These are phyloP conservation scores for Phallusia fumigata DNA, from an alignment of 23 tunicate species.

Conservation along the genomic window DNA sequence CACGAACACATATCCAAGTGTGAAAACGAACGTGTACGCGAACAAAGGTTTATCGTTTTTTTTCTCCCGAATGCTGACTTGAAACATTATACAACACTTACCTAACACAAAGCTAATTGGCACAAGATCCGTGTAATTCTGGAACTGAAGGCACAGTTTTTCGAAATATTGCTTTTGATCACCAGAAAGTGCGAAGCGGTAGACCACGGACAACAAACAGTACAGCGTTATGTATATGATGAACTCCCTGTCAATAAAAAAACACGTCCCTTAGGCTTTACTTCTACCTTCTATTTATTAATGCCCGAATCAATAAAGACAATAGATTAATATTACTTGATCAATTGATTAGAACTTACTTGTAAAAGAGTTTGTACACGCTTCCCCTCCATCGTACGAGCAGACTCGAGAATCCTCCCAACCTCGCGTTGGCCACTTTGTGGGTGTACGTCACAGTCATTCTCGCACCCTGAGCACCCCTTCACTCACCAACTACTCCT, in stretches of 20 bases:
- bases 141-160: conserved; percentile 81
- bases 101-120: conserved; percentile 91
- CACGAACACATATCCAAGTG: too few species aligned
- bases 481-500: too few species aligned
- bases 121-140: conserved; percentile 71
- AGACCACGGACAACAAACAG: conserved; percentile 32
- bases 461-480: too few species aligned
- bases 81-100: conserved; percentile 1
- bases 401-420: conserved; percentile 81
- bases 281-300: background rate
- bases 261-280: background rate
- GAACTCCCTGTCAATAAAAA: conserved; percentile 47
- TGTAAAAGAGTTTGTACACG: conserved; percentile 87
- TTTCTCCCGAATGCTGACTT: background rate
- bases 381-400: conserved; percentile 89
- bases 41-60: too few species aligned
- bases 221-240: conserved; percentile 67
- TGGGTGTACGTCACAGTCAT: conserved; percentile 96
- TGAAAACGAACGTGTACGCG: too few species aligned
- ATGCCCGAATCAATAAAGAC: background rate
- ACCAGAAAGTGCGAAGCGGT: conserved; percentile 28
- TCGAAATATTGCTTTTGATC: conserved; percentile 49
- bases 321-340: background rate
- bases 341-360: conserved; percentile 31
- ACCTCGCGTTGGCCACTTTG: conserved; percentile 84